These are phyloP conservation scores for Chesias legatella DNA, from an alignment of 2,888 invertebrate species.

Conservation along the genomic window DNA sequence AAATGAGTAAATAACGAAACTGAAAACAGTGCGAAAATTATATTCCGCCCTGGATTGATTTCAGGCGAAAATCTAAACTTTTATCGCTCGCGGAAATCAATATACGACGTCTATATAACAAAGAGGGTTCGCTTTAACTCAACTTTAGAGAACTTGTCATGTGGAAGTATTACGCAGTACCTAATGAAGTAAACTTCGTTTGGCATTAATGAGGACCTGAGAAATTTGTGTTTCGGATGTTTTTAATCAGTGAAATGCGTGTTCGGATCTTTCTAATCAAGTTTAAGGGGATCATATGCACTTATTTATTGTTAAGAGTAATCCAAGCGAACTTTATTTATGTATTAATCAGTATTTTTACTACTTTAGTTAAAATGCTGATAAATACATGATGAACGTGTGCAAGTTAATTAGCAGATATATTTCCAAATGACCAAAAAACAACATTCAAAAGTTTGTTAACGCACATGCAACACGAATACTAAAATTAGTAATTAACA, in stretches of 20 bases:
- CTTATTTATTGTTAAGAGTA: too few relatives aligned
- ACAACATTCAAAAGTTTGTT: slow-evolving; percentile 1
- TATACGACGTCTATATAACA: slow-evolving; percentile 16
- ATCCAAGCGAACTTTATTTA: too few relatives aligned
- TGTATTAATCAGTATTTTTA: too few relatives aligned
- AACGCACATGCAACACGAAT: slow-evolving; percentile 14
- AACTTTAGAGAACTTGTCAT: slow-evolving; percentile 22
- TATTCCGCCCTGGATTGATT: slow-evolving; percentile 11
- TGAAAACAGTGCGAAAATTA: background rate
- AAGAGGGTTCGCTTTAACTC: slow-evolving; percentile 19
- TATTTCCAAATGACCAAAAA: background rate
- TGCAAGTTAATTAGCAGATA: background rate
- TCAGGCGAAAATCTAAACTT: slow-evolving; percentile 23
- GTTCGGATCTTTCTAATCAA: too few relatives aligned
- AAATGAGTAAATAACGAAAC: too few relatives aligned
- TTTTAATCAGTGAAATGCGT: too few relatives aligned
- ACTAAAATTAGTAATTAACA: slow-evolving; percentile 33
- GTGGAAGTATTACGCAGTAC: slow-evolving; percentile 26
- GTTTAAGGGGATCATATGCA: too few relatives aligned
- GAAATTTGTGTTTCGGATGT: too few relatives aligned
- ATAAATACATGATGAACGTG: too few relatives aligned
- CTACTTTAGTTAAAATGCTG: too few relatives aligned
- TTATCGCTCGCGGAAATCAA: slow-evolving; percentile 16
- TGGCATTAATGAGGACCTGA: slow-evolving; percentile 9
- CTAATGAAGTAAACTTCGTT: slow-evolving; percentile 20